phyloP scores from a whole-genome alignment of 2,888 invertebrate genomes.

The Allolobophora icterica region DNA sequence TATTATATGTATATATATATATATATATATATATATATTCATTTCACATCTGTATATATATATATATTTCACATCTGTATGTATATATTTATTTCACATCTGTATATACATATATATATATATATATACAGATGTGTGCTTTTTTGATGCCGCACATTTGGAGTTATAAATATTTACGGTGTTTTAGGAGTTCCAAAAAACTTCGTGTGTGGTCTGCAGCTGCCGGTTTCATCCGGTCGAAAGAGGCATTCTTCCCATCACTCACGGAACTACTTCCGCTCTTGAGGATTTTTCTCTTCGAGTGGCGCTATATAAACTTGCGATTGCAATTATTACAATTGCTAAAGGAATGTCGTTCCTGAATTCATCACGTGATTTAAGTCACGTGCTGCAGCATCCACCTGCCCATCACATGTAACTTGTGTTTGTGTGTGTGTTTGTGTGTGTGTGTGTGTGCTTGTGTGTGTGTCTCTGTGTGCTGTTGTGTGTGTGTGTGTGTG shows the following conservation, averaged over 20 bases:
- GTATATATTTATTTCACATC: too few relatives aligned
- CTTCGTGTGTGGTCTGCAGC: background rate
- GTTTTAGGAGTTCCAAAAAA: background rate
- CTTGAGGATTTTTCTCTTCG: background rate
- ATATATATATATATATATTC: too few relatives aligned
- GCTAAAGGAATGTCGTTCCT: background rate
- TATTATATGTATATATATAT: too few relatives aligned
- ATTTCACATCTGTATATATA: too few relatives aligned
- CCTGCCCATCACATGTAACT: too few relatives aligned
- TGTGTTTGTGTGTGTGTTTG: too few relatives aligned
- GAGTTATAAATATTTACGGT: background rate
- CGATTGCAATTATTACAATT: background rate
- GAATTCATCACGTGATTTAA: background rate
- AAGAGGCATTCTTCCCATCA: background rate
- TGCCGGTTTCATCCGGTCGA: background rate
- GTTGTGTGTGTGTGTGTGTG: too few relatives aligned
- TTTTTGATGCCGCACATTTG: background rate
- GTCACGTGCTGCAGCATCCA: too few relatives aligned
- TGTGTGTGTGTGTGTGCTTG: too few relatives aligned
- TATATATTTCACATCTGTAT: too few relatives aligned
- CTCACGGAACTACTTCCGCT: background rate
- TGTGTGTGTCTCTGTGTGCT: too few relatives aligned
- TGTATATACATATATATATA: conserved; percentile 39
- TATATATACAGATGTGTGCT: background rate
- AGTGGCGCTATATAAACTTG: background rate